Evolutionary conservation across 2,888 invertebrate species (phyloP).

Genomic region (Lithophane leautieri): DNA sequence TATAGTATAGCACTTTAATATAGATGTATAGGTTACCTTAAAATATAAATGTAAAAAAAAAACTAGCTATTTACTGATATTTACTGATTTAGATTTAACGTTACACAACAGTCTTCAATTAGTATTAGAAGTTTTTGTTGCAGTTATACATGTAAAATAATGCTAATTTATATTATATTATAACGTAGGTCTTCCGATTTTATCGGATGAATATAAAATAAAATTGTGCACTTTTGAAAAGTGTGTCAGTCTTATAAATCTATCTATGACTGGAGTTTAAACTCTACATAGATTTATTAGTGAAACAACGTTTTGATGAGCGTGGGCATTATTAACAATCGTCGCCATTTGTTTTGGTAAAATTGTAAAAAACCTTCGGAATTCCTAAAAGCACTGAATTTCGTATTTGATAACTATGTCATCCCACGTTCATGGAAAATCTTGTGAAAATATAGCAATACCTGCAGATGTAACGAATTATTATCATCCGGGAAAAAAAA

Average conservation of each 20-base stretch:
- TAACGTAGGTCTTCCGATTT: conserved; percentile 47
- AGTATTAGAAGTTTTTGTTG: conserved; percentile 58
- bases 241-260: conserved; percentile 26
- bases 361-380: neutral
- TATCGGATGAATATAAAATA: conserved; percentile 42
- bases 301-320: conserved; percentile 29
- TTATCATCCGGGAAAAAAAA: conserved; percentile 30
- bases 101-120: conserved; percentile 59
- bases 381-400: neutral
- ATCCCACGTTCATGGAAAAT: conserved; percentile 35
- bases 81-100: too few relatives aligned
- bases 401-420: neutral
- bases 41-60: conserved; percentile 45
- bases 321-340: conserved; percentile 22
- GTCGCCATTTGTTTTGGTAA: neutral
- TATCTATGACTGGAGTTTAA: conserved; percentile 11
- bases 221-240: conserved; percentile 14
- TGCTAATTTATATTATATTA: conserved; percentile 59
- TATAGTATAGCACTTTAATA: conserved; percentile 59
- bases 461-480: conserved; percentile 16
- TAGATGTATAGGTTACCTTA: conserved; percentile 48
- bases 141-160: conserved; percentile 49
- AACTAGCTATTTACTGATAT: conserved; percentile 47
- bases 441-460: conserved; percentile 5
- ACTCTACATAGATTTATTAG: conserved; percentile 19